Conservation (phyloP, 2,888 invertebrate species). For the Pardosa pseudoannulata region DNA sequence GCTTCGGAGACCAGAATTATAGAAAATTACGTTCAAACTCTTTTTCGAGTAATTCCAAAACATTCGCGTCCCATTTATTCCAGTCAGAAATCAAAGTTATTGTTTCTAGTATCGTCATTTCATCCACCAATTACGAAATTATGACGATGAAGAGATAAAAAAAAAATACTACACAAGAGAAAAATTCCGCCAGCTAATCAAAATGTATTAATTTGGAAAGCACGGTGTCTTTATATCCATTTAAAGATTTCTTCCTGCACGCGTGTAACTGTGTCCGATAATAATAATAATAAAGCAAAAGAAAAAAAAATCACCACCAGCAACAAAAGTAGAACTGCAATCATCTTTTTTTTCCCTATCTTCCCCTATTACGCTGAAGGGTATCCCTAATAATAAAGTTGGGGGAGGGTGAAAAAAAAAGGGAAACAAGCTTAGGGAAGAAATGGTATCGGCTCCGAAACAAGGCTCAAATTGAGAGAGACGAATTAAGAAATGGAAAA, state of each 20-base stretch:
- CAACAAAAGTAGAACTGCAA: too few relatives aligned
- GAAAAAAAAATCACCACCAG: not conserved
- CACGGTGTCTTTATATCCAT: not conserved
- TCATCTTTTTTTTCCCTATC: not conserved
- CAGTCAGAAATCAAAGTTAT: not conserved
- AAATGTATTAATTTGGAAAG: constrained; percentile 10
- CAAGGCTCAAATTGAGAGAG: constrained; percentile 69
- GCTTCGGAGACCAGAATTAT: not conserved
- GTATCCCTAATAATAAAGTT: not conserved
- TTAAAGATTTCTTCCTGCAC: not conserved
- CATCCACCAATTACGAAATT: not conserved
- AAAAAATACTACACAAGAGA: not conserved
- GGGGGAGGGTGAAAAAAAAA: not conserved
- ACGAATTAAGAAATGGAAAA: constrained; percentile 23
- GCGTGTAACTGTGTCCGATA: constrained; percentile 3
- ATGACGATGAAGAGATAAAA: not conserved
- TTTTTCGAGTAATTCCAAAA: not conserved
- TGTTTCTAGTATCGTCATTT: not conserved
- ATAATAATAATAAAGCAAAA: not conserved
- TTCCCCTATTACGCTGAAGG: not conserved
- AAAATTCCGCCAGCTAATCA: not conserved
- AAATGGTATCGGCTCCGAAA: constrained; percentile 24
- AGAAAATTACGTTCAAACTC: not conserved
- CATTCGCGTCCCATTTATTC: not conserved
- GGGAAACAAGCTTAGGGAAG: not conserved